phyloP scores from a whole-genome alignment of 53 echinoderm and acorn worm genomes.

The Crossaster papposus region DNA sequence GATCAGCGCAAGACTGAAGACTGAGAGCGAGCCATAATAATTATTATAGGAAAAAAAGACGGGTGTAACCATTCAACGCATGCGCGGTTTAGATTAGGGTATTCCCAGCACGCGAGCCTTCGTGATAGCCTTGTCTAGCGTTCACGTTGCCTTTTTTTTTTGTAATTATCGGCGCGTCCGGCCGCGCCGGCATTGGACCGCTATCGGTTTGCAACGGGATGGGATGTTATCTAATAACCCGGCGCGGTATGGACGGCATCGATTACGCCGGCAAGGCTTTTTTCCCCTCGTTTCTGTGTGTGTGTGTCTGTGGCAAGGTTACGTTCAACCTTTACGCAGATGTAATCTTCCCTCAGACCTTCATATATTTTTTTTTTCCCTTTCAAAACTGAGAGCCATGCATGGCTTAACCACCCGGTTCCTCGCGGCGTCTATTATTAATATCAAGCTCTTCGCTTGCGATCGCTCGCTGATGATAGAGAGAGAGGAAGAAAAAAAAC shows the following conservation, averaged over 20 bases:
- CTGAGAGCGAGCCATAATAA: too few species aligned
- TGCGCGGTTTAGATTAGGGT: background rate
- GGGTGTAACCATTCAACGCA: background rate
- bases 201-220: conserved; percentile 42
- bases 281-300: conserved; percentile 7
- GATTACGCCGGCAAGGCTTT: conserved; percentile 41
- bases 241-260: conserved; percentile 33
- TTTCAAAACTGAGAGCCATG: conserved; percentile 8
- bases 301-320: conserved; percentile 21
- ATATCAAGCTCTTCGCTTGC: conserved; percentile 38
- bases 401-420: conserved; percentile 14
- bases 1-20: too few species aligned
- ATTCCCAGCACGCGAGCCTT: background rate
- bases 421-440: conserved; percentile 51
- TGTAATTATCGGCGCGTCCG: background rate
- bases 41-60: too few species aligned
- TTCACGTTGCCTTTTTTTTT: background rate
- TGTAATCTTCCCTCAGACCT: background rate
- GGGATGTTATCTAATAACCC: conserved; percentile 51
- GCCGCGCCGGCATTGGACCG: conserved; percentile 28
- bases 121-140: background rate
- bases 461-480: conserved; percentile 14
- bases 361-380: background rate
- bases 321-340: background rate
- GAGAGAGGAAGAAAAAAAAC: conserved; percentile 13